phyloP scores from a whole-genome alignment of 1,140 invertebrate genomes.

The Drosophila albomicans region DNA sequence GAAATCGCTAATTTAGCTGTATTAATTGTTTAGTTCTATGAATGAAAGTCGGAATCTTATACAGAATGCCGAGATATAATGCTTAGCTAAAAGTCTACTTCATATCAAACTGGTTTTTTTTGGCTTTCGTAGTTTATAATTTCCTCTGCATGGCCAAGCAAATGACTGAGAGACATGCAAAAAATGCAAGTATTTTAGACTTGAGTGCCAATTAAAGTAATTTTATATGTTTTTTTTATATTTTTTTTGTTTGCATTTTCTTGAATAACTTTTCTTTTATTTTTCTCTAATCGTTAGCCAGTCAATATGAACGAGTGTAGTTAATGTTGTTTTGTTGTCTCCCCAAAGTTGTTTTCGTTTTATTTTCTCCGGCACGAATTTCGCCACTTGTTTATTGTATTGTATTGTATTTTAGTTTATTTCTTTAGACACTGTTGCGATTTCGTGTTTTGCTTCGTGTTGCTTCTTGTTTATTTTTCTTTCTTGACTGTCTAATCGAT shows the following conservation, averaged over 20 bases:
- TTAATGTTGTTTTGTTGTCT: conserved; percentile 48
- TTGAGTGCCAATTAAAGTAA: conserved; percentile 61
- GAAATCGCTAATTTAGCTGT: background rate
- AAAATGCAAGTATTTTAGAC: conserved; percentile 54
- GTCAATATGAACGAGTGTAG: conserved; percentile 18
- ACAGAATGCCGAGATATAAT: background rate
- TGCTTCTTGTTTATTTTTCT: conserved; percentile 51
- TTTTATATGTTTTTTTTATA: conserved; percentile 43
- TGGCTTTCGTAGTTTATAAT: conserved; percentile 14
- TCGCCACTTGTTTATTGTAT: conserved; percentile 50
- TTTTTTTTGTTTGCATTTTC: conserved; percentile 36
- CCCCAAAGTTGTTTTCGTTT: conserved; percentile 33
- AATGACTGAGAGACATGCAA: conserved; percentile 59
- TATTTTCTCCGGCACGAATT: conserved; percentile 76
- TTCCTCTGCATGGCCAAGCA: conserved; percentile 36
- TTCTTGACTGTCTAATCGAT: conserved; percentile 59
- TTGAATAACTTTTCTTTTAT: conserved; percentile 61
- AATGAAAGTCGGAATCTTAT: conserved; percentile 2
- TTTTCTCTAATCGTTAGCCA: conserved; percentile 59
- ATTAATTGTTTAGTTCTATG: conserved; percentile 1
- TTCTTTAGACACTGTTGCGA: conserved; percentile 18
- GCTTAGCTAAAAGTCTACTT: background rate
- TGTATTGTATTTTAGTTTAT: conserved; percentile 40
- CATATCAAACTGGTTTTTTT: conserved; percentile 24
- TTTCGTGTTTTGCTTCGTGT: conserved; percentile 37